Conservation (phyloP, 2,113 vertebrate species). For the zebrafish (Danio rerio) region GRCz12tu NC_133186.1:23371501-23372000, state of each 20-base stretch:
- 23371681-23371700: slow-evolving; percentile 50
- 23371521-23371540: slow-evolving; percentile 49
- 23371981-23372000: too few relatives aligned
- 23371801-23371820: slow-evolving; percentile 52
- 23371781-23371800: slow-evolving; percentile 53
- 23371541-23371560: slow-evolving; percentile 27
- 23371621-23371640: neutral
- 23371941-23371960: too few relatives aligned
- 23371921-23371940: too few relatives aligned
- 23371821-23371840: slow-evolving; percentile 10
- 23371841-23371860: neutral
- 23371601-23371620: neutral
- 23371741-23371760: slow-evolving; percentile 65
- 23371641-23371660: neutral
- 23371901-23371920: neutral
- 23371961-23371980: too few relatives aligned
- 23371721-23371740: slow-evolving; percentile 78
- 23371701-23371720: slow-evolving; percentile 51
- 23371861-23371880: neutral
- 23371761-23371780: slow-evolving; percentile 59
- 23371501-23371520: slow-evolving; percentile 63
- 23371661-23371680: slow-evolving; percentile 48
- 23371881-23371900: neutral
- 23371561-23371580: slow-evolving; percentile 4
- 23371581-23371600: neutral